These are phyloP conservation scores for Tipula vernalis DNA, from an alignment of 2,888 invertebrate species.

Conservation along the genomic window DNA sequence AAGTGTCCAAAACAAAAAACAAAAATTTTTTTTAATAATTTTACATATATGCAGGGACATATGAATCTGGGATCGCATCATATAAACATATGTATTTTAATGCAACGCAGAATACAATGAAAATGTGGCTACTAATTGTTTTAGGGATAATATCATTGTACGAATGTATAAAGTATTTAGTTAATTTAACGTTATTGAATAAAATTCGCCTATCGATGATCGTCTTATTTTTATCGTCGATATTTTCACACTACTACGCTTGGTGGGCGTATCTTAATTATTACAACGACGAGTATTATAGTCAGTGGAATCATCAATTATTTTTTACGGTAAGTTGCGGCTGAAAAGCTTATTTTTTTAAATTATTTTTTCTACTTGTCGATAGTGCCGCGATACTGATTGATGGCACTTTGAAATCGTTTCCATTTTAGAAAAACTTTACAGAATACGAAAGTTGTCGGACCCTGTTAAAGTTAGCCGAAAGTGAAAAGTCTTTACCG, in stretches of 20 bases:
- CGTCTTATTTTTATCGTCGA: conserved; percentile 44
- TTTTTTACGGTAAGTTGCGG: conserved; percentile 40
- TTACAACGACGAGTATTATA: conserved; percentile 58
- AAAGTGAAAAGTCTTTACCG: too few relatives aligned
- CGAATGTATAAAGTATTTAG: conserved; percentile 45
- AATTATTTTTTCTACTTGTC: too few relatives aligned
- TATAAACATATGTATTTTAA: conserved; percentile 62
- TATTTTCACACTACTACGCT: conserved; percentile 56
- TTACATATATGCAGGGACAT: conserved; percentile 38
- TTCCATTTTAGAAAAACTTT: too few relatives aligned
- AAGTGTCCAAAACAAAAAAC: neutral
- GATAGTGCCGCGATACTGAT: too few relatives aligned
- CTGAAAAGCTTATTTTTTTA: neutral
- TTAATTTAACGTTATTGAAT: conserved; percentile 38
- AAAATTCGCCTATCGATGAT: conserved; percentile 47
- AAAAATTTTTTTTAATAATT: neutral
- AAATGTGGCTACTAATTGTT: conserved; percentile 52
- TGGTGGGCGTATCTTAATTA: conserved; percentile 61
- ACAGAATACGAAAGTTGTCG: too few relatives aligned
- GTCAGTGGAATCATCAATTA: conserved; percentile 55
- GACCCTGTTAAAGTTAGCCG: too few relatives aligned
- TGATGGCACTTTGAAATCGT: too few relatives aligned
- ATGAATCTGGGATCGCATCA: conserved; percentile 53
- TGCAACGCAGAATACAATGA: conserved; percentile 48
- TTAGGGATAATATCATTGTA: conserved; percentile 45